These are phyloP conservation scores for Rhopalosiphum nymphaeae DNA, from an alignment of 2,888 invertebrate genomes.

Conservation along the genomic window DNA sequence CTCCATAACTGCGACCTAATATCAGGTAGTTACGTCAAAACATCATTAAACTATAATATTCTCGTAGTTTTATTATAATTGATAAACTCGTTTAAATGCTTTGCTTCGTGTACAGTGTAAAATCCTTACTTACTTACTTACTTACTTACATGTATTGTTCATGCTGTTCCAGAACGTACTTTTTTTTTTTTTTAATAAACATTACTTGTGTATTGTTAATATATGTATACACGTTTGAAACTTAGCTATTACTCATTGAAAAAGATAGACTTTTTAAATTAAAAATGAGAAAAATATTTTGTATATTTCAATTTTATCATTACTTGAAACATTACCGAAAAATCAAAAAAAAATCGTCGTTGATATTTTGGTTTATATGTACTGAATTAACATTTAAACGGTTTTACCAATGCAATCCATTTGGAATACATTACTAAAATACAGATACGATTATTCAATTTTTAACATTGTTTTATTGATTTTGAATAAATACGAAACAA, in stretches of 20 bases:
- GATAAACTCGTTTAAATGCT: neutral
- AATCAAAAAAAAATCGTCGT: neutral
- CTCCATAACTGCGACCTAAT: neutral
- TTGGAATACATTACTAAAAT: neutral
- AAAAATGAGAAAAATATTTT: neutral
- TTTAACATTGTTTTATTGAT: neutral
- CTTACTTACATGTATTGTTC: neutral
- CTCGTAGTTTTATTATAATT: neutral
- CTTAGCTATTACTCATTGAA: neutral
- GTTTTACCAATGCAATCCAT: neutral
- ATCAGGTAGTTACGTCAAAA: neutral
- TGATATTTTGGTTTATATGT: neutral
- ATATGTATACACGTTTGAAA: neutral
- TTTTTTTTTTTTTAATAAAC: neutral
- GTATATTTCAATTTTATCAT: neutral
- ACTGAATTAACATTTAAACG: neutral
- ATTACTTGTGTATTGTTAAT: neutral
- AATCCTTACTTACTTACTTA: neutral
- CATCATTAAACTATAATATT: neutral
- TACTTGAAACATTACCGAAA: neutral
- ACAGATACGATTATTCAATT: neutral
- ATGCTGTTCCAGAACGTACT: neutral
- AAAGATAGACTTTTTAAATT: neutral
- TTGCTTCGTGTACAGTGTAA: neutral
- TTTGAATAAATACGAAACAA: neutral